Conservation (phyloP, 2,113 vertebrate species). For the Polypterus senegalus region DNA sequence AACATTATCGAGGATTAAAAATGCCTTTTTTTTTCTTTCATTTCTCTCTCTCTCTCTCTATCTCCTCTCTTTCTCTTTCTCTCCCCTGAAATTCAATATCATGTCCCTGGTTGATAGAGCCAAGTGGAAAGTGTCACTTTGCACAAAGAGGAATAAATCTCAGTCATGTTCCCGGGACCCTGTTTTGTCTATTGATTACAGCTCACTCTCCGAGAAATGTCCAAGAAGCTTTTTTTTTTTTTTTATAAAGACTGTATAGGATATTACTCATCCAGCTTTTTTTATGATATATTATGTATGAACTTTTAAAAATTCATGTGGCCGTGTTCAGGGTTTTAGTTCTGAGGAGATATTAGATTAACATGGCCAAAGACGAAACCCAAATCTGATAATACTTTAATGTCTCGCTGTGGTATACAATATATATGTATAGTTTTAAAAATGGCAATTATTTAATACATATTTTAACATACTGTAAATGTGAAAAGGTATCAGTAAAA, state of each 20-base stretch:
- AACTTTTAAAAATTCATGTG: slow-evolving; percentile 68
- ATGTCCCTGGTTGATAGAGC: slow-evolving; percentile 45
- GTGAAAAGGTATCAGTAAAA: too few species aligned
- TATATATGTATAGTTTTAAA: too few species aligned
- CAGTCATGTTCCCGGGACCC: slow-evolving; percentile 61
- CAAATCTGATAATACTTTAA: too few species aligned
- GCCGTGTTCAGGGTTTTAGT: too few species aligned
- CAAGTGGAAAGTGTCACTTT: slow-evolving; percentile 55
- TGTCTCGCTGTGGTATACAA: too few species aligned
- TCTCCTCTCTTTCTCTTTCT: slow-evolving; percentile 33
- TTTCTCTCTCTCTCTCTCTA: slow-evolving; percentile 38
- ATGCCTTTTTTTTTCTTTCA: slow-evolving; percentile 37
- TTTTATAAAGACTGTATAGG: slow-evolving; percentile 55
- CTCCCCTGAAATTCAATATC: slow-evolving; percentile 50
- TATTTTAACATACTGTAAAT: too few species aligned
- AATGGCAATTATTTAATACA: too few species aligned
- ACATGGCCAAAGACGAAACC: too few species aligned
- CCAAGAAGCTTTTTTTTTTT: slow-evolving; percentile 60
- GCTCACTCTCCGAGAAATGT: slow-evolving; percentile 64
- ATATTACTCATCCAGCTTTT: slow-evolving; percentile 57
- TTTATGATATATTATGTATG: slow-evolving; percentile 84
- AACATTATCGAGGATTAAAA: slow-evolving; percentile 51
- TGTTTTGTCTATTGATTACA: slow-evolving; percentile 71
- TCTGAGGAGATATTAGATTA: too few species aligned
- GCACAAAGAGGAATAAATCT: slow-evolving; percentile 56